Conservation (phyloP, 2,113 vertebrate species). For the Pampusana beccarii region DNA sequence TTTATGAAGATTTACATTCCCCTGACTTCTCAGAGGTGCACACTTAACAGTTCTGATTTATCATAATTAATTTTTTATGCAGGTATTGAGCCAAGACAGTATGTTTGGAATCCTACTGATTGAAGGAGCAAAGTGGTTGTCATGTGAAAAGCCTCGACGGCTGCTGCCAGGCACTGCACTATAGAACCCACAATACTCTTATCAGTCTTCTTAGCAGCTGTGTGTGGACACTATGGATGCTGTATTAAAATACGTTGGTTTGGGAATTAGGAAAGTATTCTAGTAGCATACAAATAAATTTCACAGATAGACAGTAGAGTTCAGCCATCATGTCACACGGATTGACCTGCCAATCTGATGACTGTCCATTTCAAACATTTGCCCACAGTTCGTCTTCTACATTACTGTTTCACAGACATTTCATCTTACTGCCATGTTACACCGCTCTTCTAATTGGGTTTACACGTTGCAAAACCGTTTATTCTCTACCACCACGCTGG, state of each 20-base stretch:
- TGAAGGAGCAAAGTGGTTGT: background rate
- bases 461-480: background rate
- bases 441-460: background rate
- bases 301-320: background rate
- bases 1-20: background rate
- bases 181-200: rapidly evolving
- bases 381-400: background rate
- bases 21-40: background rate
- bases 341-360: background rate
- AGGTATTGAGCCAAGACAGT: background rate
- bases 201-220: background rate
- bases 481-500: background rate
- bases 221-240: background rate
- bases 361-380: background rate
- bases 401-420: background rate
- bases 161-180: background rate
- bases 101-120: background rate
- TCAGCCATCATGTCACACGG: background rate
- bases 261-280: background rate
- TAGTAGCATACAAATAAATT: background rate
- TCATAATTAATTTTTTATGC: background rate
- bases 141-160: background rate
- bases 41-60: background rate
- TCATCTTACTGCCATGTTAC: background rate
- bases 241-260: background rate